Conservation (phyloP, 2,888 invertebrate genomes). For the Idaea straminata region DNA sequence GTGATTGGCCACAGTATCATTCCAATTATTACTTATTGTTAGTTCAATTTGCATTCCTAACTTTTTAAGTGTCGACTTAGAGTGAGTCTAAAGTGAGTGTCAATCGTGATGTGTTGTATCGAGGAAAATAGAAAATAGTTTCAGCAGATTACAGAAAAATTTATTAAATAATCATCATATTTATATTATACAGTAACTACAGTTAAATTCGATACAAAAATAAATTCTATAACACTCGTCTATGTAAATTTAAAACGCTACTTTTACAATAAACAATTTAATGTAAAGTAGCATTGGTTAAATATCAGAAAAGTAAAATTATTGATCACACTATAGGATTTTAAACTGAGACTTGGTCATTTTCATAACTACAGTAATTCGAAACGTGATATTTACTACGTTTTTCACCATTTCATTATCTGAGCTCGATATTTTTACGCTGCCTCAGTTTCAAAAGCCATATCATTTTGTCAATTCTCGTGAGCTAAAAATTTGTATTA, state of each 20-base stretch:
- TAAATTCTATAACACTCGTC: slow-evolving; percentile 61
- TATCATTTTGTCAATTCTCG: no score
- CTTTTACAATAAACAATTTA: slow-evolving; percentile 19
- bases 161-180: slow-evolving; percentile 48
- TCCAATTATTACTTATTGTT: background rate
- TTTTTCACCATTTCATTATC: background rate
- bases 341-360: background rate
- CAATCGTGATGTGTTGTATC: slow-evolving; percentile 16
- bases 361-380: background rate
- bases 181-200: slow-evolving; percentile 43
- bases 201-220: slow-evolving; percentile 62
- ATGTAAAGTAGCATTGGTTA: background rate
- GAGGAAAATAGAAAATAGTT: slow-evolving; percentile 23
- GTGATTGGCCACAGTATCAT: background rate
- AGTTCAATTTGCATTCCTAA: background rate
- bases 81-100: background rate
- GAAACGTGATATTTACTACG: background rate
- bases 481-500: background rate
- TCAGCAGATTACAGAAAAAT: slow-evolving; percentile 36
- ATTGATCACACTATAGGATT: background rate
- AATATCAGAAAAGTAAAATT: background rate
- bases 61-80: background rate
- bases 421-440: no score
- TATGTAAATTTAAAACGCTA: slow-evolving; percentile 33
- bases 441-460: no score